phyloP scores from a whole-genome alignment of 1,140 invertebrate genomes.

The Drosophila burlai region DNA sequence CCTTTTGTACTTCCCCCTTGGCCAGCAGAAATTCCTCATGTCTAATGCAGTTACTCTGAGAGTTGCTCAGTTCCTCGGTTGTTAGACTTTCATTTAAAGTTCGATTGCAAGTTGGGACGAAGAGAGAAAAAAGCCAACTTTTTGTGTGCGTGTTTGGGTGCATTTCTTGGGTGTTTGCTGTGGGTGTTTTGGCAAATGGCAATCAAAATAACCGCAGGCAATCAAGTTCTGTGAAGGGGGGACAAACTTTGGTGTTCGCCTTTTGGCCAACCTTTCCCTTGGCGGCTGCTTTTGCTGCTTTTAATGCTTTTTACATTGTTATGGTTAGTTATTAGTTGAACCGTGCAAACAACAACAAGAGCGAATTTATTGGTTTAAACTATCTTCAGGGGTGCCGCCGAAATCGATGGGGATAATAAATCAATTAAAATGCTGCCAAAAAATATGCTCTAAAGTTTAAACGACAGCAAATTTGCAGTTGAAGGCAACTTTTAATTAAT shows the following conservation, averaged over 20 bases:
- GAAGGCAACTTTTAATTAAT: neutral
- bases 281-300: conserved; percentile 22
- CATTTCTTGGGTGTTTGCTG: conserved; percentile 41
- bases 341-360: conserved; percentile 54
- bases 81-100: conserved; percentile 66
- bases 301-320: conserved; percentile 54
- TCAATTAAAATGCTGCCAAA: neutral
- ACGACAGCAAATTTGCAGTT: neutral
- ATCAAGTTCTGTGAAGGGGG: conserved; percentile 57
- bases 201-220: conserved; percentile 78
- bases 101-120: conserved; percentile 50
- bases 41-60: conserved; percentile 49
- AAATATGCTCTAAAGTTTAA: neutral
- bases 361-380: conserved; percentile 10
- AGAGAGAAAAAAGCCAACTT: conserved; percentile 43
- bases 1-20: conserved; percentile 6
- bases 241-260: conserved; percentile 34
- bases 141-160: conserved; percentile 44
- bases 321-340: conserved; percentile 57
- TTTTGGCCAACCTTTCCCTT: conserved; percentile 49
- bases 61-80: conserved; percentile 20
- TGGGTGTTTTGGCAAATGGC: conserved; percentile 64
- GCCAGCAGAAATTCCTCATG: conserved; percentile 5
- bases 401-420: neutral
- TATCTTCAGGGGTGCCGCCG: neutral